These are phyloP conservation scores for Montipora capricornis DNA, from an alignment of 64 coral and sea anemone genomes.

Conservation along the genomic window DNA sequence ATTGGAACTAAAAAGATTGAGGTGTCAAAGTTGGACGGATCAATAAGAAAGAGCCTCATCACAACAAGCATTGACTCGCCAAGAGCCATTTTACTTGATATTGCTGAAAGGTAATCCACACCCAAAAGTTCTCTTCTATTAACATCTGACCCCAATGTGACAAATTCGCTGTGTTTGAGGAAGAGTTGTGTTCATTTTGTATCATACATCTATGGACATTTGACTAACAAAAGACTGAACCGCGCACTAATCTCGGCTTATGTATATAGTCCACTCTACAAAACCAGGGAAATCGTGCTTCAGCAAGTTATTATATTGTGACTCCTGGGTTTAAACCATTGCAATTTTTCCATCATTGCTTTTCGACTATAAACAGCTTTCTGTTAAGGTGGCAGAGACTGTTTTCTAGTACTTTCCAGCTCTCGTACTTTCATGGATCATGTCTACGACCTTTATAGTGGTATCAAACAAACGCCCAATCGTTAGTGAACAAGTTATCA, in stretches of 20 bases:
- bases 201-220: too few species aligned
- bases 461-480: neutral
- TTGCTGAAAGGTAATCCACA: constrained; percentile 55
- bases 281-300: too few species aligned
- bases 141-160: too few species aligned
- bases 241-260: too few species aligned
- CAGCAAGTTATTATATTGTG: too few species aligned
- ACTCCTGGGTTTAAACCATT: too few species aligned
- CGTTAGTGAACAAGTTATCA: neutral
- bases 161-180: too few species aligned
- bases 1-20: constrained; percentile 73
- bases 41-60: constrained; percentile 53
- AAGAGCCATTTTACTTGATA: constrained; percentile 62
- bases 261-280: too few species aligned
- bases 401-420: neutral
- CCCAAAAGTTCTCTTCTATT: neutral
- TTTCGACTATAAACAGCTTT: too few species aligned
- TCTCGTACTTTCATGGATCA: neutral
- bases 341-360: too few species aligned
- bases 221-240: too few species aligned
- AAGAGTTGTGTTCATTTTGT: too few species aligned
- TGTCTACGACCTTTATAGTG: neutral
- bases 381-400: neutral
- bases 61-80: constrained; percentile 62
- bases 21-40: constrained; percentile 61